These are phyloP conservation scores for Pimpla rufipes DNA, from an alignment of 2,888 invertebrate species.

Conservation along the genomic window DNA sequence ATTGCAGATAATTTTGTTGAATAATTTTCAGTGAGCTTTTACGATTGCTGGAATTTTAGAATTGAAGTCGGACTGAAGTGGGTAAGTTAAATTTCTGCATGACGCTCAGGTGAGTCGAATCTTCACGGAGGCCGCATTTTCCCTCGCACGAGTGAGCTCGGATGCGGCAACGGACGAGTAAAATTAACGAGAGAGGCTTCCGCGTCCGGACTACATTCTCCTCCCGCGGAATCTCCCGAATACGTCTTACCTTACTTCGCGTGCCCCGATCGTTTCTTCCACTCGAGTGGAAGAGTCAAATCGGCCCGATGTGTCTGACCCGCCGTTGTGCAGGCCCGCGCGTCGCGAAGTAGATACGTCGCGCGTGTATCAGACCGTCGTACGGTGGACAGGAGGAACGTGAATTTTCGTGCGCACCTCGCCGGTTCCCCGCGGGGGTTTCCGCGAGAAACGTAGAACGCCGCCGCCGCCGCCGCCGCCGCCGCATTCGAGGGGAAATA, in stretches of 20 bases:
- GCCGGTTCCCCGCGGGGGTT: slow-evolving; percentile 45
- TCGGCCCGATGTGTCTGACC: slow-evolving; percentile 41
- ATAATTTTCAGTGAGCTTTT: background rate
- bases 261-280: slow-evolving; percentile 52
- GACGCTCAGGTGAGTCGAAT: background rate
- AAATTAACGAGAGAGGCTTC: slow-evolving; percentile 34
- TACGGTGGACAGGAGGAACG: slow-evolving; percentile 55
- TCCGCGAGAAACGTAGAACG: slow-evolving; percentile 37
- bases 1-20: background rate
- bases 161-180: slow-evolving; percentile 19
- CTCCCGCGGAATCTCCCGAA: slow-evolving; percentile 14
- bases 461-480: slow-evolving; percentile 11
- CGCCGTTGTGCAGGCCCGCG: background rate
- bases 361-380: slow-evolving; percentile 40
- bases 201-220: slow-evolving; percentile 2
- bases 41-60: background rate
- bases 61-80: background rate
- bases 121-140: background rate
- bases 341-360: slow-evolving; percentile 32
- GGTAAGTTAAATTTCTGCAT: slow-evolving; percentile 1
- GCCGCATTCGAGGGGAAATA: slow-evolving; percentile 69
- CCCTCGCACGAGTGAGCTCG: slow-evolving; percentile 27
- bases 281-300: slow-evolving; percentile 52
- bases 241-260: slow-evolving; percentile 5
- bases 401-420: slow-evolving; percentile 53